Conservation (phyloP, 2,113 vertebrate species). For the Gyps fulvus region DNA sequence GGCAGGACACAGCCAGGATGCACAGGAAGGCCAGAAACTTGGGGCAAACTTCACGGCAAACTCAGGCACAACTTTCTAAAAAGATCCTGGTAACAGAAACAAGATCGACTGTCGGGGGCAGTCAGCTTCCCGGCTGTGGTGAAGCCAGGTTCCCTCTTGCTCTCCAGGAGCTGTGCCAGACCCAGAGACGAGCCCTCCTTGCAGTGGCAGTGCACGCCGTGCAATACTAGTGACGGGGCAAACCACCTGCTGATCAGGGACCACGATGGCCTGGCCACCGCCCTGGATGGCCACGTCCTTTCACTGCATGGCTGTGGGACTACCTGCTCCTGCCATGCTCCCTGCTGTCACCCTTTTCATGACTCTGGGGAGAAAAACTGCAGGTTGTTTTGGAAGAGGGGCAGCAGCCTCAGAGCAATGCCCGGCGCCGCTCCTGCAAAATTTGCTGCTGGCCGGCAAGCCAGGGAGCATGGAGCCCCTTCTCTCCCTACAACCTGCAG, state of each 20-base stretch:
- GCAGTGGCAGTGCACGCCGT: accelerated
- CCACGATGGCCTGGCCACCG: accelerated
- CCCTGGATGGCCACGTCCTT: not conserved
- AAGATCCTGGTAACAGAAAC: not conserved
- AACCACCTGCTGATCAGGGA: not conserved
- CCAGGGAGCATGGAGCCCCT: accelerated
- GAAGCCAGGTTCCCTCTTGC: not conserved
- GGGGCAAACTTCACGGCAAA: not conserved
- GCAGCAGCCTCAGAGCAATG: not conserved
- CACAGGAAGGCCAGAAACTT: not conserved
- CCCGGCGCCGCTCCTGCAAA: accelerated
- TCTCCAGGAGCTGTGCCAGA: not conserved
- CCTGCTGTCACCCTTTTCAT: not conserved
- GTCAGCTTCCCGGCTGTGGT: not conserved
- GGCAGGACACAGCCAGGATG: not conserved
- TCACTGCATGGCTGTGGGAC: not conserved
- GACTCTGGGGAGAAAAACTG: not conserved
- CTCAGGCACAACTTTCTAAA: not conserved
- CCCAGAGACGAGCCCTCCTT: not conserved
- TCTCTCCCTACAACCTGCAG: not conserved
- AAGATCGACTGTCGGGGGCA: not conserved
- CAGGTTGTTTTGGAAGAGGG: not conserved
- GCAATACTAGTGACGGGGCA: accelerated
- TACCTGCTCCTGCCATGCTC: not conserved
- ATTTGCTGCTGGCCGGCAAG: not conserved